Percentiles rank a stretch among this genome's conserved stretches.
Conservation (phyloP, 2,888 invertebrate species). For the Drosophila pseudotalamancana region DNA sequence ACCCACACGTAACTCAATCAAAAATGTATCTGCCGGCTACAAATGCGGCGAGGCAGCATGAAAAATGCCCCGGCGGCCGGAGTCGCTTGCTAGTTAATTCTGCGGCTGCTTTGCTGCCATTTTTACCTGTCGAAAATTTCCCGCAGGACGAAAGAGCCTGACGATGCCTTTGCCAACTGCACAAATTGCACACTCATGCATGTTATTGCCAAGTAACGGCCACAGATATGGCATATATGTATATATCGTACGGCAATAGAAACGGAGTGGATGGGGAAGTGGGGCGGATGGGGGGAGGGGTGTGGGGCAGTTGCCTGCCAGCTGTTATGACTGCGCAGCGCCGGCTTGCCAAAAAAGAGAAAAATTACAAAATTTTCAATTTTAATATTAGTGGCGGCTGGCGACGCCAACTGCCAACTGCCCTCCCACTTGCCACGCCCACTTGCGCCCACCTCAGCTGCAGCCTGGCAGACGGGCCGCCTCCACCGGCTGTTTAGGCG, state of each 20-base stretch:
- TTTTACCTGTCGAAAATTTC: constrained; percentile 81
- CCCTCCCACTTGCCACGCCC: constrained; percentile 6
- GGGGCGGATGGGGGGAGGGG: neutral
- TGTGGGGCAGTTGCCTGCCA: constrained; percentile 30
- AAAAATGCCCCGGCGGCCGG: constrained; percentile 50
- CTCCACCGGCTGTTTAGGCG: constrained; percentile 64
- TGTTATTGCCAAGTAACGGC: constrained; percentile 77
- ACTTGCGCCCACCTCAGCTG: constrained; percentile 27
- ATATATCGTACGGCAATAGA: constrained; percentile 8
- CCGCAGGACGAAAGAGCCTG: constrained; percentile 63
- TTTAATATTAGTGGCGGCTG: constrained; percentile 77
- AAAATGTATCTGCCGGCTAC: constrained; percentile 75
- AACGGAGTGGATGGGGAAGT: neutral
- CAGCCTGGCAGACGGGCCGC: constrained; percentile 4
- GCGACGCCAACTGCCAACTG: constrained; percentile 73
- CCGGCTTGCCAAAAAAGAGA: constrained; percentile 69
- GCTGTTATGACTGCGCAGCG: constrained; percentile 77
- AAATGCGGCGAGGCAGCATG: constrained; percentile 59
- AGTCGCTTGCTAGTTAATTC: constrained; percentile 66
- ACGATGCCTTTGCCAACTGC: constrained; percentile 68
- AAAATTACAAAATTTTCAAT: constrained; percentile 80
- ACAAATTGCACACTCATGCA: constrained; percentile 79
- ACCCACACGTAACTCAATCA: constrained; percentile 73
- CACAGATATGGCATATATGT: constrained; percentile 56
- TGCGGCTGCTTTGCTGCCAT: constrained; percentile 64